Evolutionary conservation across 2,888 invertebrate species (phyloP).

Genomic region (Tenthredo notha): DNA sequence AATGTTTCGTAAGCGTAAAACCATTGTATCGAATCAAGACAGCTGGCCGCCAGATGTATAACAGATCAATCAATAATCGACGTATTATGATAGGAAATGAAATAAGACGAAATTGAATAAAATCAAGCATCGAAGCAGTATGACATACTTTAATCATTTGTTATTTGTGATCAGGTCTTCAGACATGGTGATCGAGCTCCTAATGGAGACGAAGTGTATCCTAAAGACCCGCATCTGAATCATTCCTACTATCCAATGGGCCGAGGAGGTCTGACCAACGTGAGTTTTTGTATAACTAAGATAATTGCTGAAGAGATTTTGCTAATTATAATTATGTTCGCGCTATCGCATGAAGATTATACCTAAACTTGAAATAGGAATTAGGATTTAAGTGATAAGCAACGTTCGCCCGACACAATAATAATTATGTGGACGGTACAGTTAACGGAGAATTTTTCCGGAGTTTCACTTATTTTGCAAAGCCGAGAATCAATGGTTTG

Average conservation of each 20-base stretch:
- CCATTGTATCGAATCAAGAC: not conserved
- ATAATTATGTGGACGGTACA: too few species aligned
- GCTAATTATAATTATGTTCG: not conserved
- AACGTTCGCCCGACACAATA: too few species aligned
- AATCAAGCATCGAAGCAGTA: not conserved
- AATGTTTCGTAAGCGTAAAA: not conserved
- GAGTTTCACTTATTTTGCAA: too few species aligned
- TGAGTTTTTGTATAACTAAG: conserved; percentile 73
- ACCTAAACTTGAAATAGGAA: not conserved
- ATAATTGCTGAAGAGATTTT: not conserved
- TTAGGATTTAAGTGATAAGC: not conserved
- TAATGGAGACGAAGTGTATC: conserved; percentile 80
- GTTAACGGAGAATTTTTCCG: too few species aligned
- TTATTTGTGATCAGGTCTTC: conserved; percentile 79
- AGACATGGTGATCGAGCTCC: conserved; percentile 88
- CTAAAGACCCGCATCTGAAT: conserved; percentile 80
- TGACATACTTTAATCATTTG: not conserved
- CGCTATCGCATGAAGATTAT: not conserved
- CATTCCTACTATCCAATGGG: conserved; percentile 83
- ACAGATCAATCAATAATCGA: too few species aligned
- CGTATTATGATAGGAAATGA: not conserved
- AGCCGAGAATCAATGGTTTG: too few species aligned
- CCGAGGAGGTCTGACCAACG: conserved; percentile 84
- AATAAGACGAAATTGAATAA: not conserved
- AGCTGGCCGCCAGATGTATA: not conserved